Percentiles rank a stretch among this genome's conserved stretches.
Evolutionary conservation across 2,888 invertebrate species (phyloP).

Genomic region (Venusia cambrica): DNA sequence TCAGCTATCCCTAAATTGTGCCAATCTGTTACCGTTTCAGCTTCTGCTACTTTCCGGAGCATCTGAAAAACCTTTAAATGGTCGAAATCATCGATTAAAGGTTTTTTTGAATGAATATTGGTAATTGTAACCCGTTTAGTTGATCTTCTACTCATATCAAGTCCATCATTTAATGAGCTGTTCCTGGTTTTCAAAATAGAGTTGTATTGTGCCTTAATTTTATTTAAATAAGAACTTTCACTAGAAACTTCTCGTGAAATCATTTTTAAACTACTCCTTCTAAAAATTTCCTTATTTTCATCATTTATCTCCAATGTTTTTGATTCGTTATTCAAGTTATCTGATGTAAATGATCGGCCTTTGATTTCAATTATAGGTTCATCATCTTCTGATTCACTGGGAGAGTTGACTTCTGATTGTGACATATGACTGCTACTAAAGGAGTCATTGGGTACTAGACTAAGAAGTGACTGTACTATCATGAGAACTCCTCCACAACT

Average conservation of each 20-base stretch:
- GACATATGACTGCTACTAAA: slow-evolving; percentile 5
- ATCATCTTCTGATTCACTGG: slow-evolving; percentile 11
- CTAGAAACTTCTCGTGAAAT: slow-evolving; percentile 7
- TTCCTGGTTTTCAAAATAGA: slow-evolving; percentile 52
- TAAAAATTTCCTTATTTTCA: slow-evolving; percentile 1
- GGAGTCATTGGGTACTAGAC: slow-evolving; percentile 14
- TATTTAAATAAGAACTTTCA: slow-evolving; percentile 13
- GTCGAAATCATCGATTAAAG: slow-evolving; percentile 30
- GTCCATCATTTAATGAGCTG: slow-evolving; percentile 28
- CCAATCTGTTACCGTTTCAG: slow-evolving; percentile 54
- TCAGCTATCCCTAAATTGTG: slow-evolving; percentile 55
- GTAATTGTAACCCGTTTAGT: slow-evolving; percentile 62
- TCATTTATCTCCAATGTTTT: slow-evolving; percentile 3
- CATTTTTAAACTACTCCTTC: slow-evolving; percentile 16
- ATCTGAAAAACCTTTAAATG: slow-evolving; percentile 47
- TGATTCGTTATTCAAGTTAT: slow-evolving; percentile 7
- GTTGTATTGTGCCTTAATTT: slow-evolving; percentile 32
- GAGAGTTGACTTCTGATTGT: slow-evolving; percentile 3
- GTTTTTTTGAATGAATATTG: slow-evolving; percentile 35
- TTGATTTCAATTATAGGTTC: slow-evolving; percentile 1
- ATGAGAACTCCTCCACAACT: slow-evolving; percentile 68
- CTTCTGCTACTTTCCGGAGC: slow-evolving; percentile 58
- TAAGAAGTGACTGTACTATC: slow-evolving; percentile 52
- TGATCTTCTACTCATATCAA: slow-evolving; percentile 29
- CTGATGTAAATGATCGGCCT: slow-evolving; percentile 3